Evolutionary conservation across 2,888 invertebrate species (phyloP).

Genomic region (Parochlus steinenii): DNA sequence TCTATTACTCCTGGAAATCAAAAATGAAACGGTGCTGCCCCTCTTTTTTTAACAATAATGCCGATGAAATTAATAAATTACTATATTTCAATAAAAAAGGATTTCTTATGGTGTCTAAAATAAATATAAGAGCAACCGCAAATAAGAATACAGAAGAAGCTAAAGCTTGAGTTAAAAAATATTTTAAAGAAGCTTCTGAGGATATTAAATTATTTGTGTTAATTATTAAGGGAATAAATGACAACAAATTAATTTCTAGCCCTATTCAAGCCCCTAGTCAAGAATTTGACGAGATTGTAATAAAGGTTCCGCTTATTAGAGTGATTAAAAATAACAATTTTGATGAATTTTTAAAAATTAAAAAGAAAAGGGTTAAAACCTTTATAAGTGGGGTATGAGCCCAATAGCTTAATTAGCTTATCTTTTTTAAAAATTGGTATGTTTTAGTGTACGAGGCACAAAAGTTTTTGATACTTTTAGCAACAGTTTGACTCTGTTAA

Average conservation of each 20-base stretch:
- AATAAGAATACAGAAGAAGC: conserved; percentile 39
- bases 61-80: conserved; percentile 14
- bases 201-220: conserved; percentile 32
- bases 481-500: conserved; percentile 44
- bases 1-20: conserved; percentile 43
- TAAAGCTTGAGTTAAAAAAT: conserved; percentile 41
- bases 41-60: conserved; percentile 36
- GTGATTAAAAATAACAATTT: conserved; percentile 36
- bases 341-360: conserved; percentile 32
- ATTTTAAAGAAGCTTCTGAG: conserved; percentile 41
- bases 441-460: conserved; percentile 46
- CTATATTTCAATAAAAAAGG: conserved; percentile 19
- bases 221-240: conserved; percentile 41
- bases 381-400: conserved; percentile 34
- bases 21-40: conserved; percentile 39
- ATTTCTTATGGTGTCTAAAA: conserved; percentile 18
- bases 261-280: conserved; percentile 39
- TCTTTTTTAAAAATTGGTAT: conserved; percentile 34
- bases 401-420: conserved; percentile 38
- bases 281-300: conserved; percentile 33
- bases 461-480: conserved; percentile 42
- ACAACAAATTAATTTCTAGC: conserved; percentile 44
- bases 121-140: conserved; percentile 28
- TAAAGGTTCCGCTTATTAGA: conserved; percentile 32
- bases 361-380: conserved; percentile 34